Evolutionary conservation across 1,140 invertebrate species (phyloP), one percentile per base, ranked within the genome.

Genomic region (Potamilus streckersoni): DNA sequence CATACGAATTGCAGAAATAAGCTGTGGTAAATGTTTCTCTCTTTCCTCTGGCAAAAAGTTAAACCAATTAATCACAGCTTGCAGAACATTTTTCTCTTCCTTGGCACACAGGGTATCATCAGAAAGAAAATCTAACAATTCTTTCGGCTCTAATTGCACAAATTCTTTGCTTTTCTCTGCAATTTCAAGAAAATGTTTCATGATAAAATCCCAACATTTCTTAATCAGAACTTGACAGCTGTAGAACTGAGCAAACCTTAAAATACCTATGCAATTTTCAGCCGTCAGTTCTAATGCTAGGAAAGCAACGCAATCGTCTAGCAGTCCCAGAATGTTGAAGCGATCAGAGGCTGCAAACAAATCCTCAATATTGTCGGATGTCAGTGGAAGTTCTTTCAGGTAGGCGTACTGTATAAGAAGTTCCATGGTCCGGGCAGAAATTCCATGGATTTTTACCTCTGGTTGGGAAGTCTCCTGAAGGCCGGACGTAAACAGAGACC

Each of bases 121-220:
- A 20, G 95, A 95, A 83, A 99, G 96, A 76, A 99, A 97, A 85
- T 98, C 96, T 27, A 97, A 95, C 80, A 99, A 91, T 90, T 99
- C 97, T 71, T 94, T 93, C 27, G 97, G 95, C n/a, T 97, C 96
- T 75, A 99, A 91, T 69, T 97, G 91, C 57, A 98, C 91, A 90
- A 99, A 98, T 91, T 99, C 98, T 88, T 98, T 97, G 88, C 95
- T 97, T 87, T 97, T 95, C 93, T 97, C 96, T 59, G 98, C 96
- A 93, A 95, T 79, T 56, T 79, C 72, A 23, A 66, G 60, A 68
- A 86, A 86, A 66, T 84, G 76, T 31, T 64, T 76, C 23, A 81
- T 79, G 27, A 85, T 66, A 61, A 79, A 87, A 64, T 91, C 92
- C 79, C 94, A 91, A 1, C 94, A 92, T 63, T 93, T 92, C 5